Evolutionary conservation across 2,888 invertebrate genomes (phyloP), one percentile per base, ranked within the genome.

Genomic region (Nomada ferruginata): DNA sequence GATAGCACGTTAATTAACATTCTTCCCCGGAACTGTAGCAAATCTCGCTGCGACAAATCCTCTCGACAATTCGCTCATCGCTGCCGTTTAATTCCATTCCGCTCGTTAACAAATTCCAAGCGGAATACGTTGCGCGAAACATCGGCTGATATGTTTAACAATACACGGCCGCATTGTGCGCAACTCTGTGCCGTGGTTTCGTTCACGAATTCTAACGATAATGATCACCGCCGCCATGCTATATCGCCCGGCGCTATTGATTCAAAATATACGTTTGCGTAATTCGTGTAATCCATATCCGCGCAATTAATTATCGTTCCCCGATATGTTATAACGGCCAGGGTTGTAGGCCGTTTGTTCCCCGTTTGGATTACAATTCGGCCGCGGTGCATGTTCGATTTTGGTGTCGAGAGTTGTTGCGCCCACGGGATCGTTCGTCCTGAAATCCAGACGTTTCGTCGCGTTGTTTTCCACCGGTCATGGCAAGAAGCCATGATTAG

Each of bases 301-400:
- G 84, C 74, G 71, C 82, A 81, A 87, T 87, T 87, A 87, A 87
- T 85, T 82, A 87, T 85, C 63, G 72, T 76, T 69, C 75, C 63
- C 72, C 47, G 82, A 87, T 85, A 85, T 72, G 74, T 80, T 82
- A 76, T 79, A 80, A 87, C 65, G 65, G 73, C 70, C 72, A 61
- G 65, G 59, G 59, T n/a, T 29, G 20, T 18, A 36, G 50, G 26
- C n/a, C 26, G 60, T 47, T 79, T 66, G 55, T 57, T 65, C 29
- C 44, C 15, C 20, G 71, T 20, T 78, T 42, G 47, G 52, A 59
- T 70, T 79, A 73, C 69, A 52, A 70, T 70, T 15, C 59, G 9
- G 1, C 18, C 11, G 23, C 23, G 36, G 36, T 26, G 3, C 59
- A 44, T 47, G 42, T 65, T 57, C 36, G 42, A 53, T 71, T 50